Evolutionary conservation across 2,888 invertebrate genomes (phyloP), one percentile per base, ranked within the genome.

Genomic region (Melieria picta): DNA sequence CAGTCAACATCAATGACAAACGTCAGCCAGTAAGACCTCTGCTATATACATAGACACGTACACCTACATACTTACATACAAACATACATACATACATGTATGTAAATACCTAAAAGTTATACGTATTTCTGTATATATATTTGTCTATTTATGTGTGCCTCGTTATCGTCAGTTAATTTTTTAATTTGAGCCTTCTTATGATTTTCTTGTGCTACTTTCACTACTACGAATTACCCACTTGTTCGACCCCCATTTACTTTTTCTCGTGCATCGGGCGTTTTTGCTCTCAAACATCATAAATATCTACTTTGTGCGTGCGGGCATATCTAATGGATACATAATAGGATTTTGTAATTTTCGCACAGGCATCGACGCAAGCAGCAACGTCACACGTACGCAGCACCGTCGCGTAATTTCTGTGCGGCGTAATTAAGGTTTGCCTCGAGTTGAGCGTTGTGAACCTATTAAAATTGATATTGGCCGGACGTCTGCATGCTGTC

Each of bases 251-350:
- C 30, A 30, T 30, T 30, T 30, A 30, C 30, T 30, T 30, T 16
- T 30, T 30, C 30, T 30, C 30, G 30, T 30, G 30, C 30, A 30
- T 30, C n/a, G 42, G 58, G 11, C 10, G 42, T 11, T 11, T 4
- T 60, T 69, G 65, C 69, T 69, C n/a, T 60, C 43, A 60, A 43
- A 45, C 9, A 45, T 69, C 50, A 70, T 75, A 75, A 72, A 68
- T 76, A 75, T 71, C 30, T 30, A 30, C 30, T 75, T 78, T 77
- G 77, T 76, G 78, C 75, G 71, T 76, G 76, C 78, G 76, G 77
- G 79, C 79, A 79, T 80, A 75, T 81, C 81, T 82, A 82, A 82
- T 82, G 82, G 82, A 82, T 80, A 80, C 80, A 82, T 82, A 82
- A 82, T 80, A 82, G 80, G 81, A 82, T 82, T 82, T 82, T 79